Evolutionary conservation across 2,888 invertebrate species (phyloP).

Genomic region (Mesorhabditis spiculigera): DNA sequence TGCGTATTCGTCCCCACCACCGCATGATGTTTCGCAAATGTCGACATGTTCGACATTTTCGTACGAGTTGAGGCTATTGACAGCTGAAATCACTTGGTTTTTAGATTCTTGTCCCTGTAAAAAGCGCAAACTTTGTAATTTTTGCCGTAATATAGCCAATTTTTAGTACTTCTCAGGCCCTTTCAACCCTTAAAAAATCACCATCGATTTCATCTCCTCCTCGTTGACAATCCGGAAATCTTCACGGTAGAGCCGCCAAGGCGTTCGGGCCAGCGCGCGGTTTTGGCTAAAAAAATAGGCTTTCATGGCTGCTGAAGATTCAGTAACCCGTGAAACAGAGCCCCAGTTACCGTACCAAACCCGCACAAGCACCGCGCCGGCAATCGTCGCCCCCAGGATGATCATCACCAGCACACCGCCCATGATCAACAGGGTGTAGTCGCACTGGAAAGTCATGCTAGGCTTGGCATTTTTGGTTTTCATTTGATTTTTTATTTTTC

Average conservation of each 20-base stretch:
- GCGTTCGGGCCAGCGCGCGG: conserved; percentile 43
- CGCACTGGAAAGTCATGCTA: conserved; percentile 17
- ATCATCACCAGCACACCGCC: conserved; percentile 17
- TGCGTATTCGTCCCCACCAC: conserved; percentile 52
- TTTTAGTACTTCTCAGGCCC: neutral
- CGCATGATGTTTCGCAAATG: conserved; percentile 55
- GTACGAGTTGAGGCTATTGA: conserved; percentile 53
- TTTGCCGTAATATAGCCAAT: neutral
- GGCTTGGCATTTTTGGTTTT: neutral
- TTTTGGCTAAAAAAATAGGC: conserved; percentile 39
- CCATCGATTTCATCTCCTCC: conserved; percentile 57
- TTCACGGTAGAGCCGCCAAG: conserved; percentile 53
- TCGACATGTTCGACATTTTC: conserved; percentile 53
- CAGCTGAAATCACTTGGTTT: conserved; percentile 19
- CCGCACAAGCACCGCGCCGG: neutral
- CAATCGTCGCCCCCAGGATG: conserved; percentile 5
- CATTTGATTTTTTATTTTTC: neutral
- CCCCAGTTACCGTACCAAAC: neutral
- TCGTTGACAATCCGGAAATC: conserved; percentile 52
- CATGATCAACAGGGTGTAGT: conserved; percentile 41
- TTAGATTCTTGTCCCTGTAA: neutral
- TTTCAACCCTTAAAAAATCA: neutral
- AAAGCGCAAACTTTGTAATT: neutral
- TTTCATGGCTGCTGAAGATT: too few species aligned
- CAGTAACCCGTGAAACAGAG: too few species aligned